These are phyloP conservation scores for Lophotriccus pileatus DNA, from an alignment of 2,797 vertebrate species.

Conservation along the genomic window DNA sequence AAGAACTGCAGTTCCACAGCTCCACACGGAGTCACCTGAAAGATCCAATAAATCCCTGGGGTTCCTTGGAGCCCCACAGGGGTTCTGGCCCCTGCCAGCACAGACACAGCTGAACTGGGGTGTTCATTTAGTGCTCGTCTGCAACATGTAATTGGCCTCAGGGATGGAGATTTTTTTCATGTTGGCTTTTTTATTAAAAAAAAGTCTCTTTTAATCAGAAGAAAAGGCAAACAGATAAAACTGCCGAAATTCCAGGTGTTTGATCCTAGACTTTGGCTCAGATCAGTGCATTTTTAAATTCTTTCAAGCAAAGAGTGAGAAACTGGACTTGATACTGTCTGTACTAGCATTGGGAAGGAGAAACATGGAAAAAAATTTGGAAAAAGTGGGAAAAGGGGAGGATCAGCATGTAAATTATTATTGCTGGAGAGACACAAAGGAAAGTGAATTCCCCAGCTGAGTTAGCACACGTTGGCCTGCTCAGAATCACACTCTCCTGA, in stretches of 20 bases:
- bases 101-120: not conserved
- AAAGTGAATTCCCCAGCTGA: not conserved
- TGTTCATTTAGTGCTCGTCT: not conserved
- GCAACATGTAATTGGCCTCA: not conserved
- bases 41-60: not conserved
- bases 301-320: not conserved
- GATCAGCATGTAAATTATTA: not conserved
- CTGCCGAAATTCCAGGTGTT: not conserved
- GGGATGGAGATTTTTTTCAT: not conserved
- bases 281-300: not conserved
- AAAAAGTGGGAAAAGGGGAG: not conserved
- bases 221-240: not conserved
- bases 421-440: not conserved
- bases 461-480: not conserved
- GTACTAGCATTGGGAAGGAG: not conserved
- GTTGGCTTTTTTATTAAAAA: not conserved
- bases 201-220: not conserved
- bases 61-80: not conserved
- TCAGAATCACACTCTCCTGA: not conserved
- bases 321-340: no score
- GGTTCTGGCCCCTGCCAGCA: not conserved
- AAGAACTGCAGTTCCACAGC: not conserved
- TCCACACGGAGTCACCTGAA: rapidly evolving
- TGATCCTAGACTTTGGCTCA: not conserved
- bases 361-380: not conserved